Conservation (phyloP, 1,140 invertebrate genomes). For the Nasonia giraulti region DNA sequence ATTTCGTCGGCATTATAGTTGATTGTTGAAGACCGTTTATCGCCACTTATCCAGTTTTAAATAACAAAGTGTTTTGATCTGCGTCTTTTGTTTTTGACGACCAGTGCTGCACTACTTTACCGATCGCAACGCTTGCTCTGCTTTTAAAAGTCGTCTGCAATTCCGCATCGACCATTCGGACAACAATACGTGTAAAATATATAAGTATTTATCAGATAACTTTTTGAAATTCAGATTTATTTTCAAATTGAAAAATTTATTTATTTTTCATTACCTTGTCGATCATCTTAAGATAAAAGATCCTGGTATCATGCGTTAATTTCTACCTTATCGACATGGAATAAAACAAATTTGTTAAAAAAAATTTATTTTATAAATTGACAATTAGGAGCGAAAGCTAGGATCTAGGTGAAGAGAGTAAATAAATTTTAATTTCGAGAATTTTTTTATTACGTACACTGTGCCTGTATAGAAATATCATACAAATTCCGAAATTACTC, state of each 20-base stretch:
- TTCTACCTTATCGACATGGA: background rate
- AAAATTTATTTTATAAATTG: too few species aligned
- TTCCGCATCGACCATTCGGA: too few species aligned
- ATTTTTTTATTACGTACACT: conserved; percentile 67
- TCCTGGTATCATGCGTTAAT: background rate
- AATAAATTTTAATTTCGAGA: conserved; percentile 57
- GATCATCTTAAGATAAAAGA: background rate
- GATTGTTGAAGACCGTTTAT: background rate
- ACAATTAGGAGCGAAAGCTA: background rate
- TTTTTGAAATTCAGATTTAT: too few species aligned
- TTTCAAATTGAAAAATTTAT: too few species aligned
- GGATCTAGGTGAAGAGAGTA: conserved; percentile 22
- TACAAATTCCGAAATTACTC: conserved; percentile 67
- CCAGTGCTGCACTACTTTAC: too few species aligned
- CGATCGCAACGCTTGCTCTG: too few species aligned
- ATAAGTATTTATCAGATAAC: too few species aligned
- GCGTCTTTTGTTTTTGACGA: too few species aligned
- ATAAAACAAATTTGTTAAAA: background rate
- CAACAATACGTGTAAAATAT: too few species aligned
- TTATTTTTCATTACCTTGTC: background rate
- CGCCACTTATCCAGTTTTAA: too few species aligned
- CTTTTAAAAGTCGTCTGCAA: too few species aligned
- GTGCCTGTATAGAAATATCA: conserved; percentile 71
- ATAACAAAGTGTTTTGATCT: too few species aligned
- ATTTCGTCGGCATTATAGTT: conserved; percentile 56